phyloP scores from a whole-genome alignment of 53 echinoderm and acorn worm genomes.

The Holothuria scabra region DNA sequence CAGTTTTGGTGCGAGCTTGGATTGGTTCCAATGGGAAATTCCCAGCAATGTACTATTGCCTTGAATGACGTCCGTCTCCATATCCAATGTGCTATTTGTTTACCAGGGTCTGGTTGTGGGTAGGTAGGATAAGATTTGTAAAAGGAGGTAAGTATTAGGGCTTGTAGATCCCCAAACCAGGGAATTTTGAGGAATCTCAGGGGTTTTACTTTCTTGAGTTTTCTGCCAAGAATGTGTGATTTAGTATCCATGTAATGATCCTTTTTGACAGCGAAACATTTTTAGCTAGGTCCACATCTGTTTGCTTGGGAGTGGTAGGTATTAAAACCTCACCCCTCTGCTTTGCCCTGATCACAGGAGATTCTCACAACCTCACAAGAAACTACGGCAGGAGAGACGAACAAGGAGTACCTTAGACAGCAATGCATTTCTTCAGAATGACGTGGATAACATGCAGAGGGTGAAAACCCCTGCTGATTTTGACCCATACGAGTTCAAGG shows the following conservation, averaged over 20 bases:
- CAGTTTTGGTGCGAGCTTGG: too few relatives aligned
- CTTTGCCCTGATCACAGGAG: conserved; percentile 47
- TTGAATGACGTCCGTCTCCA: too few relatives aligned
- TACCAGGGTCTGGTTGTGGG: too few relatives aligned
- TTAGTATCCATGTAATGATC: background rate
- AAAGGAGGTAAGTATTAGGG: too few relatives aligned
- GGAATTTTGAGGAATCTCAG: too few relatives aligned
- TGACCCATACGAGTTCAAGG: conserved; percentile 93
- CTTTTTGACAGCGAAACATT: background rate
- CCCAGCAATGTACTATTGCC: too few relatives aligned
- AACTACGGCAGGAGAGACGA: conserved; percentile 81
- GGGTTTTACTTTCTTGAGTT: too few relatives aligned
- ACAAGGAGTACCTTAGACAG: conserved; percentile 29
- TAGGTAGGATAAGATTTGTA: too few relatives aligned
- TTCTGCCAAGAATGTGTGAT: background rate
- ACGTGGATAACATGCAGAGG: conserved; percentile 64
- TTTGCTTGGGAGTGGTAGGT: background rate
- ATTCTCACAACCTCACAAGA: conserved; percentile 88
- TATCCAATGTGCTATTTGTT: too few relatives aligned
- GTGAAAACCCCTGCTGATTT: conserved; percentile 54
- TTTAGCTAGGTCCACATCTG: too few relatives aligned
- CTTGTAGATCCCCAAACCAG: too few relatives aligned
- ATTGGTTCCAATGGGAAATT: too few relatives aligned
- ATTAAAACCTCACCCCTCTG: background rate
- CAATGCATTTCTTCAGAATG: conserved; percentile 62